Conservation (phyloP, 1,140 invertebrate genomes). For the Tachypleus tridentatus region DNA sequence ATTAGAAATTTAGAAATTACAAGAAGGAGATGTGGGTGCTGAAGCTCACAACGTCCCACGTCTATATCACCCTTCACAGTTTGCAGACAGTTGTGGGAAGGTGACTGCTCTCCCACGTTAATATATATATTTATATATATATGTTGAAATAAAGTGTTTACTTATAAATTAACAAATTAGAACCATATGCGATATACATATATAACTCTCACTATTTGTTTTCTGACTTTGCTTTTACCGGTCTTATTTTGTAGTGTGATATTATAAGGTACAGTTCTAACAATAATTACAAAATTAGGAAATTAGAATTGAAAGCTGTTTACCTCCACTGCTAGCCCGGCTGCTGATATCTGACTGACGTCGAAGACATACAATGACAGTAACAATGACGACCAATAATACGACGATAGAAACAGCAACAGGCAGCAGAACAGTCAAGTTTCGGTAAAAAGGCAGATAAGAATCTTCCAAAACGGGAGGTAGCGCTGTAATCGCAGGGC, state of each 20-base stretch:
- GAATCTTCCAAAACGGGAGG: constrained; percentile 6
- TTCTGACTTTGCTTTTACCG: constrained; percentile 10
- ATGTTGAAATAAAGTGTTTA: too few species aligned
- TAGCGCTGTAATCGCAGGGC: constrained; percentile 5
- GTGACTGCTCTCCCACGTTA: too few species aligned
- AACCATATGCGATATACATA: too few species aligned
- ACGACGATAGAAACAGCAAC: constrained; percentile 22
- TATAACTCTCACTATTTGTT: not conserved
- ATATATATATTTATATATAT: too few species aligned
- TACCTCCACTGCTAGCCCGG: constrained; percentile 12
- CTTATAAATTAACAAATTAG: too few species aligned
- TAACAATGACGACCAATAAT: constrained; percentile 17
- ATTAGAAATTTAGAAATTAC: too few species aligned
- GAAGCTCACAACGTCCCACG: too few species aligned
- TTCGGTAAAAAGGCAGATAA: constrained; percentile 14
- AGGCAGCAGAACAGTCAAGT: constrained; percentile 21
- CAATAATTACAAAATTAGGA: not conserved
- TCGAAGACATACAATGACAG: constrained; percentile 17
- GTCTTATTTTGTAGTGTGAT: not conserved
- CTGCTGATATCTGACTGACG: constrained; percentile 13
- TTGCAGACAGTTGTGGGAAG: too few species aligned
- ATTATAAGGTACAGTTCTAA: not conserved
- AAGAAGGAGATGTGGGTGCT: too few species aligned
- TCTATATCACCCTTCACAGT: too few species aligned
- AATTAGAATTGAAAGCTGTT: not conserved